Conservation (phyloP, 2,113 vertebrate genomes). For the Ursus arctos region DNA sequence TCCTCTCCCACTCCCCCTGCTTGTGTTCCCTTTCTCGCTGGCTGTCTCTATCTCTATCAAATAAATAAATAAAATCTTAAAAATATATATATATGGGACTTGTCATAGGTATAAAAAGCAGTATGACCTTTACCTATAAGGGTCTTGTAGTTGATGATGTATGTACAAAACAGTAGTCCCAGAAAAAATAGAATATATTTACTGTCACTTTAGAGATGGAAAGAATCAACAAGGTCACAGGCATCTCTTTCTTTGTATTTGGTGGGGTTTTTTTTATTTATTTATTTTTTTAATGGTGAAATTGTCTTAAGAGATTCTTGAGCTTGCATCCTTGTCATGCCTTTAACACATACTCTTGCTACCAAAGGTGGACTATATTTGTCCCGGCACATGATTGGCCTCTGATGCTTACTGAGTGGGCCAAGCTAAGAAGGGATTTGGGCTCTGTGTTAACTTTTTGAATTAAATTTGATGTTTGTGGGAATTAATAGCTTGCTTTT, state of each 20-base stretch:
- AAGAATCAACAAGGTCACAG: background rate
- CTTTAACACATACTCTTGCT: background rate
- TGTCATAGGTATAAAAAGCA: background rate
- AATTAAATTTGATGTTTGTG: background rate
- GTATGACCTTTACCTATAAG: background rate
- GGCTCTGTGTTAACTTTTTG: slow-evolving; percentile 19
- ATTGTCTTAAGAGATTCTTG: background rate
- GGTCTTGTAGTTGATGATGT: background rate
- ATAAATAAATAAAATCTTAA: too few species aligned
- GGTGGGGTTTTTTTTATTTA: background rate
- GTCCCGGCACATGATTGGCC: background rate
- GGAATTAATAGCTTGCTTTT: slow-evolving; percentile 45
- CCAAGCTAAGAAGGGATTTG: background rate
- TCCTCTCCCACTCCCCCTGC: too few species aligned
- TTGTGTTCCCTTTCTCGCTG: too few species aligned
- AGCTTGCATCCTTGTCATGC: background rate
- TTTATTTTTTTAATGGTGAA: background rate
- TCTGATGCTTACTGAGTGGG: background rate
- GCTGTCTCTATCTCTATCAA: too few species aligned
- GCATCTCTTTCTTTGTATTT: background rate
- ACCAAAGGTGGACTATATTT: background rate
- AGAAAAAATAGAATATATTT: background rate
- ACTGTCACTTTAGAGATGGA: background rate
- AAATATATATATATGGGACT: too few species aligned
- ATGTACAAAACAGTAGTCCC: background rate